Conservation (phyloP, 1,140 invertebrate genomes). For the Manduca sexta region DNA sequence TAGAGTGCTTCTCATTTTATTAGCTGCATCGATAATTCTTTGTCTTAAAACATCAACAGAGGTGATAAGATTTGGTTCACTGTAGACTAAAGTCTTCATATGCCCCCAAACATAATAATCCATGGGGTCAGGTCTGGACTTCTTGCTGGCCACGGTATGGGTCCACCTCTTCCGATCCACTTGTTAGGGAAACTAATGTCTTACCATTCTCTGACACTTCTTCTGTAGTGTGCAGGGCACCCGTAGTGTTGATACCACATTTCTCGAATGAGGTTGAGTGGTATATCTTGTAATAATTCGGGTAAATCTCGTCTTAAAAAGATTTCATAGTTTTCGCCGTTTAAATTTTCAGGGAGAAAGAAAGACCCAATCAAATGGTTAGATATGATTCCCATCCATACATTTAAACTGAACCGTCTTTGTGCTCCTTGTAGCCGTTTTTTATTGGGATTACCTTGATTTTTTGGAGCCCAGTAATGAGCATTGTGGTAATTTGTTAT, state of each 20-base stretch:
- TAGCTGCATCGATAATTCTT: too few relatives aligned
- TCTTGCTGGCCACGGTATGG: slow-evolving; percentile 8
- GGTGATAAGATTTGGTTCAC: too few relatives aligned
- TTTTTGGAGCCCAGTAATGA: slow-evolving; percentile 55
- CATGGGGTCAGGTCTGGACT: slow-evolving; percentile 11
- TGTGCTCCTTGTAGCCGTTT: too few relatives aligned
- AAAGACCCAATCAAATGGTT: slow-evolving; percentile 10
- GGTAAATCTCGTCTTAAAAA: slow-evolving; percentile 33
- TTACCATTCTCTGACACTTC: slow-evolving; percentile 9
- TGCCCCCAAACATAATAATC: slow-evolving; percentile 11
- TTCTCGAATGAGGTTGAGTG: slow-evolving; percentile 16
- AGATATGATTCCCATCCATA: slow-evolving; percentile 33
- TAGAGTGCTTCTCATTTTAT: too few relatives aligned
- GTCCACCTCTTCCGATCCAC: slow-evolving; percentile 11
- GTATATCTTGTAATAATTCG: slow-evolving; percentile 27
- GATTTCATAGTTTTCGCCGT: slow-evolving; percentile 29
- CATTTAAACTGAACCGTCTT: not conserved
- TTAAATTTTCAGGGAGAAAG: slow-evolving; percentile 21
- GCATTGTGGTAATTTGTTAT: slow-evolving; percentile 49
- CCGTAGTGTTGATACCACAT: slow-evolving; percentile 44
- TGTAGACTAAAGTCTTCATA: slow-evolving; percentile 9
- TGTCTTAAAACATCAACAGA: too few relatives aligned
- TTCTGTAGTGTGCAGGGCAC: slow-evolving; percentile 10
- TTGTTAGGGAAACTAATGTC: slow-evolving; percentile 10
- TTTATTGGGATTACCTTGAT: too few relatives aligned